phyloP scores from a whole-genome alignment of 35 echinoderm and acorn worm genomes.

The Eucidaris tribuloides region DNA sequence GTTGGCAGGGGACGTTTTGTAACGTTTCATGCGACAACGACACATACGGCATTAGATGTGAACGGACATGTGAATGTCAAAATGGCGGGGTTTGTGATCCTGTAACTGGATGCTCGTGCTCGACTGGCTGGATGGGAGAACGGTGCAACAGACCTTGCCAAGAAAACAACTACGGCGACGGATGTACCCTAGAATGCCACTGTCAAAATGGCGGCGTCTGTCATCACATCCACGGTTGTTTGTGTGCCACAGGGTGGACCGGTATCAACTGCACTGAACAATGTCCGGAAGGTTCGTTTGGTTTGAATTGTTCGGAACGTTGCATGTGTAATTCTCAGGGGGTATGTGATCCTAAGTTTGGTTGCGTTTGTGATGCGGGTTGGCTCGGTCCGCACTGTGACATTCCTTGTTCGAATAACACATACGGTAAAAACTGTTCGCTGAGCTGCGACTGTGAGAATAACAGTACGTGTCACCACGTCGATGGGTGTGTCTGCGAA shows the following conservation, averaged over 20 bases:
- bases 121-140: slow-evolving; percentile 47
- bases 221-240: slow-evolving; percentile 49
- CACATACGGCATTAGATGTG: slow-evolving; percentile 36
- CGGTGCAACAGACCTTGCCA: slow-evolving; percentile 58
- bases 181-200: slow-evolving; percentile 43
- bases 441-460: slow-evolving; percentile 71
- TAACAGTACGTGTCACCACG: slow-evolving; percentile 55
- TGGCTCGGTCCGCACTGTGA: slow-evolving; percentile 64
- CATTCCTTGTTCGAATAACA: slow-evolving; percentile 26
- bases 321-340: no score
- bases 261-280: no score
- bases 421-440: slow-evolving; percentile 65
- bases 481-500: slow-evolving; percentile 68
- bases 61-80: slow-evolving; percentile 15
- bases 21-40: background rate
- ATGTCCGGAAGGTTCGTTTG: no score
- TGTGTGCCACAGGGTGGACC: no score
- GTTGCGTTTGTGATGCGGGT: slow-evolving; percentile 57
- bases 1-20: slow-evolving; percentile 43
- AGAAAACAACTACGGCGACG: slow-evolving; percentile 41
- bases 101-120: slow-evolving; percentile 48
- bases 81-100: slow-evolving; percentile 30
- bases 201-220: slow-evolving; percentile 75
- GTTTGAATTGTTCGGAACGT: no score
- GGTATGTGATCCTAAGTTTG: no score